Evolutionary conservation across 1,140 invertebrate genomes (phyloP), one percentile per base, ranked within the genome.

Genomic region (Drosophila chauvacae): DNA sequence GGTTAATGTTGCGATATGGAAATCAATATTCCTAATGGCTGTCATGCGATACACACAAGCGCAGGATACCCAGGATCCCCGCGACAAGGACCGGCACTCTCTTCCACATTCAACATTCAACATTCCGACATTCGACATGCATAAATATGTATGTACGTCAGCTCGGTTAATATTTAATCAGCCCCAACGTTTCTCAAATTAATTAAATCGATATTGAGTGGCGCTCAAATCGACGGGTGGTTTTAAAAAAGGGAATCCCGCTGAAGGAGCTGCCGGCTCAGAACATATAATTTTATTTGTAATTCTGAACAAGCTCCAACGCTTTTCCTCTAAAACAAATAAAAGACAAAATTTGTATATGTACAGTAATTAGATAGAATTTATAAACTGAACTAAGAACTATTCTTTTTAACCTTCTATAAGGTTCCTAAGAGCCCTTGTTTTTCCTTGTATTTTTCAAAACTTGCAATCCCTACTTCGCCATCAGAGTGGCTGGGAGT

Each of bases 21-120:
- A 87, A 87, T 87, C 84, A 87, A 87, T 87, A 87, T 88, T 84
- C 68, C 77, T 88, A 87, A 87, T 88, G 84, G 77, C 58, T 87
- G 80, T 83, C 77, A 88, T 70, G 65, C 65, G 61, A 83, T 79
- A 83, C 59, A 66, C 65, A 20, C 66, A 14, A 26, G 26, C 35
- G 11, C 62, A 61, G 37, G 48, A 73, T 39, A 35, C 57, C 23
- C 42, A 16, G 41, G 39, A 35, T 37, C 42, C 35, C 28, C 20
- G 2, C 55, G 16, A 35, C 33, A 72, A 39, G 66, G 20, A 37
- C 65, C 11, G 51, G 51, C 37, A 72, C 50, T 55, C 55, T 42
- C 66, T 44, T 57, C 18, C n/a, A 47, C 65, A 64, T 56, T 64
- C 59, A 39, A 47, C 65, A 64, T 56, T 64, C 59, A 39, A 53